Percentiles rank a stretch among this genome's conserved stretches.
Evolutionary conservation across 2,113 vertebrate genomes (phyloP).

Genomic region (Meleagris gallopavo): DNA sequence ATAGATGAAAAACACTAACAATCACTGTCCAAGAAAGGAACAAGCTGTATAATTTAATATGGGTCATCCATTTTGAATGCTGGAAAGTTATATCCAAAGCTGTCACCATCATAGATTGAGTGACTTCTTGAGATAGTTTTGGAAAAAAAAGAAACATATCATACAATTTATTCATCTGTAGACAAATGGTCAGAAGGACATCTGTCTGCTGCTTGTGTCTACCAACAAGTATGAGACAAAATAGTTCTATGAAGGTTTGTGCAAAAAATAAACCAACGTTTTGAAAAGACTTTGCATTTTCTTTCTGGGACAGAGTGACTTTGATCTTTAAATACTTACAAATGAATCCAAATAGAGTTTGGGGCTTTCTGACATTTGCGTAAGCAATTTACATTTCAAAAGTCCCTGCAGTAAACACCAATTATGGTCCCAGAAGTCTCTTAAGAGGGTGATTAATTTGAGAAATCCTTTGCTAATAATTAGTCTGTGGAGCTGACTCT

Average conservation of each 20-base stretch:
- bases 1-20: constrained; percentile 44
- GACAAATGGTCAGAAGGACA: background rate
- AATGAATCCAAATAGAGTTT: constrained; percentile 59
- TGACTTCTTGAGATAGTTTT: constrained; percentile 12
- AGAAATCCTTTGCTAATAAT: constrained; percentile 58
- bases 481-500: background rate
- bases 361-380: constrained; percentile 37
- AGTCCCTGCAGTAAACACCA: constrained; percentile 36
- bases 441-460: constrained; percentile 57
- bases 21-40: background rate
- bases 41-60: background rate
- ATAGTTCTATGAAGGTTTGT: constrained; percentile 8
- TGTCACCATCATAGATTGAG: constrained; percentile 40
- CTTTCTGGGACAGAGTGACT: background rate
- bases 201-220: background rate
- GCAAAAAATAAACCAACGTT: constrained; percentile 1
- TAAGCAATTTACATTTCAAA: constrained; percentile 66
- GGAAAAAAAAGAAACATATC: constrained; percentile 7
- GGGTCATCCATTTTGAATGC: background rate
- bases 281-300: background rate
- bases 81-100: constrained; percentile 20
- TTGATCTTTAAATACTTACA: constrained; percentile 61
- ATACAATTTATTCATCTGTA: constrained; percentile 28
- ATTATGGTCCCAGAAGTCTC: constrained; percentile 44
- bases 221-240: background rate